phyloP scores from a whole-genome alignment of 2,888 invertebrate genomes.

The Lycia hirtaria region DNA sequence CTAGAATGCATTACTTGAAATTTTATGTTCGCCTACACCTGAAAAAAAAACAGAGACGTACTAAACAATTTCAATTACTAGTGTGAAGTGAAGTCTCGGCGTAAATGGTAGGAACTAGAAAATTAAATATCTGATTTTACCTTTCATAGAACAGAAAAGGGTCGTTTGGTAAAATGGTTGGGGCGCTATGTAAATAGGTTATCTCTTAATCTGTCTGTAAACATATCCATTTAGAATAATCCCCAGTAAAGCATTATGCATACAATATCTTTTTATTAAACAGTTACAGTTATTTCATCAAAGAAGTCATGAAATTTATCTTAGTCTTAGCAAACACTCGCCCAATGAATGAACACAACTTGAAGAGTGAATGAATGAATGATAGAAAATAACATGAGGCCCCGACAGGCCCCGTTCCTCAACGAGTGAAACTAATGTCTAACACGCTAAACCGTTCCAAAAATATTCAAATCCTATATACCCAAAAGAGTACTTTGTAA shows the following conservation, averaged over 20 bases:
- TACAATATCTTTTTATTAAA: neutral
- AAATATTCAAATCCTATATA: too few species aligned
- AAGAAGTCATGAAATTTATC: neutral
- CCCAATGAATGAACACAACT: too few species aligned
- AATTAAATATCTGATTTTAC: slow-evolving; percentile 1
- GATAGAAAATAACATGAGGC: neutral
- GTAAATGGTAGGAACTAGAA: neutral
- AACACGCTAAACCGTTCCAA: too few species aligned
- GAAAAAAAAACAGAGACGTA: too few species aligned
- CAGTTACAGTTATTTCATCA: neutral
- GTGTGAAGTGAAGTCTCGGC: too few species aligned
- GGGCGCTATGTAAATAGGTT: slow-evolving; percentile 33
- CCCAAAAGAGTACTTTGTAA: too few species aligned
- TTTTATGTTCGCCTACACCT: neutral
- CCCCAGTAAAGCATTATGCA: neutral
- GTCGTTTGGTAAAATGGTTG: slow-evolving; percentile 21
- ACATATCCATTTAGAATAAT: slow-evolving; percentile 11
- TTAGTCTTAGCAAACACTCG: neutral
- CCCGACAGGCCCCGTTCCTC: too few species aligned
- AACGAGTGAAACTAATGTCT: too few species aligned
- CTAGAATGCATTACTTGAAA: slow-evolving; percentile 62
- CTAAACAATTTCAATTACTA: too few species aligned
- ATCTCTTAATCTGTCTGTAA: slow-evolving; percentile 5
- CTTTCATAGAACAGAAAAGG: slow-evolving; percentile 1
- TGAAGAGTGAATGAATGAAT: slow-evolving; percentile 6